Conservation (phyloP, 2,797 vertebrate species). For the Mormyrus proboscirostris region DNA sequence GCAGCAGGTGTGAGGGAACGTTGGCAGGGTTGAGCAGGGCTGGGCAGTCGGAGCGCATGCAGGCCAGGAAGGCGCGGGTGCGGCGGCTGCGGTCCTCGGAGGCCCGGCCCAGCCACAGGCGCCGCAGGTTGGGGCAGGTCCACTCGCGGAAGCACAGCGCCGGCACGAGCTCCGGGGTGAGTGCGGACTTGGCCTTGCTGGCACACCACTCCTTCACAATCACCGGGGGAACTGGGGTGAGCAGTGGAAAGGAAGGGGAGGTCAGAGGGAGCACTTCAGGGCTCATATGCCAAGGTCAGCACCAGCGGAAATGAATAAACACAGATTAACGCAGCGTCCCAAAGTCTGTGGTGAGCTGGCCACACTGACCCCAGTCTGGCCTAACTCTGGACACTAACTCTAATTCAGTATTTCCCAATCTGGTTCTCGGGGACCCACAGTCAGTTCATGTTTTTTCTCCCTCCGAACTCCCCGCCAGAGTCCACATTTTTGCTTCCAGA, state of each 20-base stretch:
- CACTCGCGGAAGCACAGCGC: slow-evolving; percentile 85
- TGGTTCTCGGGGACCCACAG: background rate
- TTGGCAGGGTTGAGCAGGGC: slow-evolving; percentile 84
- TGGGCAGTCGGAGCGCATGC: slow-evolving; percentile 84
- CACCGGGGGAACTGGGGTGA: slow-evolving; percentile 71
- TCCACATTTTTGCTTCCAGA: background rate
- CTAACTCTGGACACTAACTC: background rate
- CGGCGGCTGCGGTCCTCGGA: slow-evolving; percentile 85
- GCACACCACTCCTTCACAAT: slow-evolving; percentile 90
- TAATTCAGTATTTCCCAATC: background rate
- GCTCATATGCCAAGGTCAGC: background rate
- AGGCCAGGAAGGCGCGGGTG: slow-evolving; percentile 84
- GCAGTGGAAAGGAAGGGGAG: background rate
- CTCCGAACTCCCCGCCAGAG: background rate
- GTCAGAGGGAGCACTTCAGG: background rate
- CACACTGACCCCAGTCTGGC: background rate
- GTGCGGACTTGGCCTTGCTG: slow-evolving; percentile 83
- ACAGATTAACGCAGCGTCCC: background rate
- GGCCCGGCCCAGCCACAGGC: slow-evolving; percentile 83
- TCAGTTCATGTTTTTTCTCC: background rate
- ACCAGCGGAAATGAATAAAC: background rate
- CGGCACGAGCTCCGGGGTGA: slow-evolving; percentile 82
- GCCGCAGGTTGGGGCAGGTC: slow-evolving; percentile 85
- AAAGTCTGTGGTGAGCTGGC: background rate
- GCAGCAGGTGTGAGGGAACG: slow-evolving; percentile 83